These are phyloP conservation scores for Cyphomyrus plagiostoma DNA, from an alignment of 2,113 vertebrate genomes.

Conservation along the genomic window DNA sequence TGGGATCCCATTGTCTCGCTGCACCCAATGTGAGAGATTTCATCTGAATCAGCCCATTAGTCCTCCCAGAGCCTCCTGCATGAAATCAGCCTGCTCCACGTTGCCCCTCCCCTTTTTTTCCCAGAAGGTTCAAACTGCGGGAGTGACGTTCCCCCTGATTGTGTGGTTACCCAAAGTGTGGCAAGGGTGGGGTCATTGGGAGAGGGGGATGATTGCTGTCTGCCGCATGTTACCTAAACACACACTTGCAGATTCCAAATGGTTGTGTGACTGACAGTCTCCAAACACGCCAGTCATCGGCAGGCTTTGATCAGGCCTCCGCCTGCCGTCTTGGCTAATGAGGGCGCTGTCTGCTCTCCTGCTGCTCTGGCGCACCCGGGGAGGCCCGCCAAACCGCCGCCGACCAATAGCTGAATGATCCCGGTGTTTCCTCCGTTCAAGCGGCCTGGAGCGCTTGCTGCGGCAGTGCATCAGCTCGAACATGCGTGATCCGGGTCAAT, in stretches of 20 bases:
- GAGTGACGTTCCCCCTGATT: background rate
- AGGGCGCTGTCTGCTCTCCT: conserved; percentile 31
- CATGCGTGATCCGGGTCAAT: background rate
- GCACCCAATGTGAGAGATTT: conserved; percentile 27
- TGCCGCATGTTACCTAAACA: background rate
- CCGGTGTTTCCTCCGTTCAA: background rate
- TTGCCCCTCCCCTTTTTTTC: background rate
- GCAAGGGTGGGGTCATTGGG: background rate
- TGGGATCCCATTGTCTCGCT: conserved; percentile 38
- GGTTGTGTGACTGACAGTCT: conserved; percentile 43
- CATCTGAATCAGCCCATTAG: conserved; percentile 40
- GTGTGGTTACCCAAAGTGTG: background rate
- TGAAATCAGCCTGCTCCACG: conserved; percentile 20
- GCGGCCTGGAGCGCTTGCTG: background rate
- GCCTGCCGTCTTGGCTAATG: conserved; percentile 45
- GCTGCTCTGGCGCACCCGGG: background rate
- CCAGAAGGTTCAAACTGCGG: conserved; percentile 15
- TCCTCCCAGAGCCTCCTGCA: conserved; percentile 23
- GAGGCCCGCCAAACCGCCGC: background rate
- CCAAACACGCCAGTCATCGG: conserved; percentile 31
- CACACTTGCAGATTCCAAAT: conserved; percentile 8
- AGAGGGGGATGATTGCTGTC: background rate
- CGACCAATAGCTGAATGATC: background rate
- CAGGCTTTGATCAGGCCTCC: conserved; percentile 45
- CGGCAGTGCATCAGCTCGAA: background rate